A percentile compares a stretch with the other conserved stretches of the same genome.
Evolutionary conservation across 2,797 vertebrate genomes (phyloP).

Genomic region (Gila robusta): DNA sequence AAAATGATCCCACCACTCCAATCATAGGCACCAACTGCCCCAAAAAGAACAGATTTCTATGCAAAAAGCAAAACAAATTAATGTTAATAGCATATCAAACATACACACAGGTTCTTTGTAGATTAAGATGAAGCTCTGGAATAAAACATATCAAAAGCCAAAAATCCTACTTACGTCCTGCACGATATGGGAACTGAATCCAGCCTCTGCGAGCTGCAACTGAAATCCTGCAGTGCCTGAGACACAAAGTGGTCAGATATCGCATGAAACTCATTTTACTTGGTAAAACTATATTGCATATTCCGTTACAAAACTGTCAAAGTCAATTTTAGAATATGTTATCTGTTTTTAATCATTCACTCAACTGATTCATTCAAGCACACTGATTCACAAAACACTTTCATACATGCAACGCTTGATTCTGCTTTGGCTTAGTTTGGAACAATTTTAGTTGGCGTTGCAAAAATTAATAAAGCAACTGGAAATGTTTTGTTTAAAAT

Average conservation of each 20-base stretch:
- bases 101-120: not conserved
- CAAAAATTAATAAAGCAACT: not conserved
- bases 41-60: constrained; percentile 77
- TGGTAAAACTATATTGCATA: not conserved
- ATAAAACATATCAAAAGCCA: not conserved
- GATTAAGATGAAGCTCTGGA: not conserved
- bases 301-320: not conserved
- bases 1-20: constrained; percentile 83
- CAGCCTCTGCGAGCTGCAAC: constrained; percentile 79
- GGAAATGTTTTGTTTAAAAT: not conserved
- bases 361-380: not conserved
- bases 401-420: not conserved
- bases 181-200: constrained; percentile 77
- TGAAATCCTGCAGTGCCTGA: constrained; percentile 76
- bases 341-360: not conserved
- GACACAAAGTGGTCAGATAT: constrained; percentile 9
- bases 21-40: constrained; percentile 80
- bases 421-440: not conserved
- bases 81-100: not conserved
- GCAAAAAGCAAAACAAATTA: not conserved
- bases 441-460: not conserved
- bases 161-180: constrained; percentile 68
- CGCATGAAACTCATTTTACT: not conserved
- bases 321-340: too few species aligned
- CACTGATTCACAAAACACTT: not conserved